phyloP scores from a whole-genome alignment of 2,113 vertebrate genomes.

The Alligator sinensis region DNA sequence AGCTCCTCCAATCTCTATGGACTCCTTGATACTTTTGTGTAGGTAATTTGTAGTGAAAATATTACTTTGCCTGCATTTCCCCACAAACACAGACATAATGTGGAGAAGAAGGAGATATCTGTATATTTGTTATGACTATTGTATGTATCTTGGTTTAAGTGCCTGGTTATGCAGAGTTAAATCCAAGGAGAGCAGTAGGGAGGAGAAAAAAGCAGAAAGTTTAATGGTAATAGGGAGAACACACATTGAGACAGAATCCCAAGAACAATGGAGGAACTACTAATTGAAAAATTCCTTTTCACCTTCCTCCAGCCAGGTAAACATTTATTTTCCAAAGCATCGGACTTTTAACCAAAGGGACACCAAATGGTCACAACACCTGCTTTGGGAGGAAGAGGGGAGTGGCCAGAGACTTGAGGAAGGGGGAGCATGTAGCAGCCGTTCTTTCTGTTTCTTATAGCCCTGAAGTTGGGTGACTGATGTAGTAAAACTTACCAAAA shows the following conservation, averaged over 20 bases:
- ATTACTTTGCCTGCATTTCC: background rate
- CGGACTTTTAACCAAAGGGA: background rate
- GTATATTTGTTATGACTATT: background rate
- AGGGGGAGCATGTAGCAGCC: accelerated
- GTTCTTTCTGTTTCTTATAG: background rate
- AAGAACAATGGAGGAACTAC: background rate
- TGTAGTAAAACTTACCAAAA: background rate
- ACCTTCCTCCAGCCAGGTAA: background rate
- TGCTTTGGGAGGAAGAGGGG: background rate
- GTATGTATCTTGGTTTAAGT: background rate
- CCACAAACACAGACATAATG: background rate
- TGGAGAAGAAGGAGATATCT: background rate
- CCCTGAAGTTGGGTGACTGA: too few relatives aligned
- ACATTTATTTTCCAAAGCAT: background rate
- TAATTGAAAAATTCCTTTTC: background rate
- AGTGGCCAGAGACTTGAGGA: accelerated
- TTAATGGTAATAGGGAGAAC: background rate
- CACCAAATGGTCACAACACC: background rate
- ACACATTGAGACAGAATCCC: accelerated
- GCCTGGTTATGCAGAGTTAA: background rate
- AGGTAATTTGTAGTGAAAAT: background rate
- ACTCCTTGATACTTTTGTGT: background rate
- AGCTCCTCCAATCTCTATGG: background rate
- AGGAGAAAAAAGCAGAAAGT: background rate
- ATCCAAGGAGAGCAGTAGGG: background rate